A percentile compares a stretch with the other conserved stretches of the same genome.
These are phyloP conservation scores for Cryptus viduatorius DNA, from an alignment of 2,888 invertebrate genomes.

Conservation along the genomic window DNA sequence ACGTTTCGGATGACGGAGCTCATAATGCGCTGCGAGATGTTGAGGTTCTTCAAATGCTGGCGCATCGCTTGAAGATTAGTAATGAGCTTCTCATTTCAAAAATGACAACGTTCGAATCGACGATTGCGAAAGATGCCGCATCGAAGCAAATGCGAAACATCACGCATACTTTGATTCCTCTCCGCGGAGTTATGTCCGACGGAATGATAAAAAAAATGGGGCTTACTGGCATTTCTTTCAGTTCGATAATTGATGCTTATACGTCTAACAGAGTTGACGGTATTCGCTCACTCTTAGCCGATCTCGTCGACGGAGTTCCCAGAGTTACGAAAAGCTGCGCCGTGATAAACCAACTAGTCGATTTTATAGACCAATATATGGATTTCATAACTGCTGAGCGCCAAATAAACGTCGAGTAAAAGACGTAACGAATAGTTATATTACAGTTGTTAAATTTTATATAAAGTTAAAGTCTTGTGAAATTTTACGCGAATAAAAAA, in stretches of 20 bases:
- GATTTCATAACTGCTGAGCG: neutral
- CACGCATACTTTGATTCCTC: slow-evolving; percentile 21
- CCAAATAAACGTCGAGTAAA: slow-evolving; percentile 33
- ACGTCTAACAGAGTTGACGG: slow-evolving; percentile 13
- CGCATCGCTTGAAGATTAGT: slow-evolving; percentile 20
- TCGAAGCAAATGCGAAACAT: slow-evolving; percentile 18
- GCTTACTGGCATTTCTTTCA: slow-evolving; percentile 7
- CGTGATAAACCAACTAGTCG: slow-evolving; percentile 5
- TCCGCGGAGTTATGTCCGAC: slow-evolving; percentile 15
- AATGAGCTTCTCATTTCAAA: slow-evolving; percentile 18
- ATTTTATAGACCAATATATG: slow-evolving; percentile 19
- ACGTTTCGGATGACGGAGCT: slow-evolving; percentile 48
- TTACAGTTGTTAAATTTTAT: slow-evolving; percentile 7
- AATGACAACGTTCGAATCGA: slow-evolving; percentile 24
- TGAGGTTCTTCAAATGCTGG: slow-evolving; percentile 41
- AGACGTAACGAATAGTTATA: slow-evolving; percentile 8
- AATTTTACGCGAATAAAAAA: neutral
- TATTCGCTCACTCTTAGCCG: slow-evolving; percentile 21
- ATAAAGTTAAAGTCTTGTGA: slow-evolving; percentile 6
- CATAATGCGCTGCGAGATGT: slow-evolving; percentile 63
- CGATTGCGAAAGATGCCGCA: slow-evolving; percentile 11
- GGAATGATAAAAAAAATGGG: slow-evolving; percentile 39
- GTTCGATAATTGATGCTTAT: slow-evolving; percentile 18
- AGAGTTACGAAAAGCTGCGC: slow-evolving; percentile 20
- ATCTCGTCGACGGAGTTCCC: neutral